Evolutionary conservation across 2,797 vertebrate species (phyloP).

Genomic region (Cuculus canorus): DNA sequence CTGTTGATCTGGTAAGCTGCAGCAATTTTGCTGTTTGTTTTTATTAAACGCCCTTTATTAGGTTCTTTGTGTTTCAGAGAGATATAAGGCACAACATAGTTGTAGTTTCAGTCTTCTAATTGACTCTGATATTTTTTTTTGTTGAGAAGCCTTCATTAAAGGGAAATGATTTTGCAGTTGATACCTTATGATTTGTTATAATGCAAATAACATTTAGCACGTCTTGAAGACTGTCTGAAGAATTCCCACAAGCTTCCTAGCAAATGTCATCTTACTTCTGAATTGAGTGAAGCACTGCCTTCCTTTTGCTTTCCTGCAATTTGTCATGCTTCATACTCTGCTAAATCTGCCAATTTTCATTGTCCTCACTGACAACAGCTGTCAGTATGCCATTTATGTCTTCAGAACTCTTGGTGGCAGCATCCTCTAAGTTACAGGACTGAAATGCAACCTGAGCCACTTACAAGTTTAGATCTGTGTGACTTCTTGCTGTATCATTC

Average conservation of each 20-base stretch:
- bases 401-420: constrained; percentile 68
- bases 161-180: constrained; percentile 37
- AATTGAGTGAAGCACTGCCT: constrained; percentile 28
- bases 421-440: constrained; percentile 56
- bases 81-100: not conserved
- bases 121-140: constrained; percentile 5
- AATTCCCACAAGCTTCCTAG: constrained; percentile 61
- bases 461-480: not conserved
- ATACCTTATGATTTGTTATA: constrained; percentile 51
- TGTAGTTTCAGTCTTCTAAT: not conserved
- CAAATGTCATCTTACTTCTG: constrained; percentile 66
- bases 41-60: not conserved
- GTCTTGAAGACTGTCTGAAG: constrained; percentile 58
- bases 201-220: constrained; percentile 57
- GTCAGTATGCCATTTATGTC: constrained; percentile 28
- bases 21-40: not conserved
- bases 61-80: constrained; percentile 4
- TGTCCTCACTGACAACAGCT: constrained; percentile 57
- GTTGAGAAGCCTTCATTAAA: constrained; percentile 43
- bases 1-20: not conserved
- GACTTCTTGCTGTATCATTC: not conserved
- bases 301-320: constrained; percentile 60
- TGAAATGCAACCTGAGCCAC: not conserved
- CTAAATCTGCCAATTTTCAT: constrained; percentile 67
- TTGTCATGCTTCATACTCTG: constrained; percentile 69